Base-by-base conservation (phyloP, 1,140 invertebrate genomes). In the Papilio machaon region DNA sequence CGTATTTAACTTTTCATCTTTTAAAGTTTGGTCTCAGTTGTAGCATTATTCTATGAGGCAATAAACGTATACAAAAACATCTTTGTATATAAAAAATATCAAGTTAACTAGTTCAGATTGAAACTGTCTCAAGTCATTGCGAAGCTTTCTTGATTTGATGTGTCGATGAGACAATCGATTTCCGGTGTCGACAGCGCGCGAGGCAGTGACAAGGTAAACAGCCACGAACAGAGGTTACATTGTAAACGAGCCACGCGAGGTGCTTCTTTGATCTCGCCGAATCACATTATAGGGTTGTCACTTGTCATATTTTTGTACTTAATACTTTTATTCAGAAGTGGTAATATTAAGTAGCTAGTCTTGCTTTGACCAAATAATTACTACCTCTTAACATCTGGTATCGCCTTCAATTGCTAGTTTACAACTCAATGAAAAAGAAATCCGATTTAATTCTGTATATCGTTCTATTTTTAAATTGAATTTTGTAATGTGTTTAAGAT, bases 181-280 rank as follows among this genome's bases (percentile, higher is more conserved):
- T 90, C 90, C 90, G 86, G 79, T 84, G 86, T 80, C 79, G 84
- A 84, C 81, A 80, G 67, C 76, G 54, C 67, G 80, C 82, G 84
- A 89, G 86, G 87, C 89, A 86, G 87, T 83, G 86, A 81, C 83
- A 85, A 79, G 73, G 85, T 88, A 89, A 91, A 91, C 87, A 90
- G 78, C 75, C 79, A 58, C 74, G 80, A 80, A 82, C 85, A 85
- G 80, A 89, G 85, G 87, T 89, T 93, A 92, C 91, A 91, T 89
- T 91, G 91, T 92, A 90, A 89, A 92, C 89, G 82, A 73, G 82
- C 73, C 83, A 84, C 81, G 87, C 85, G 86, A 91, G 91, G 88
- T 92, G 90, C 73, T 81, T 81, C 91, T 94, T 94, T 94, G 92
- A 94, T 92, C 90, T 92, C 80, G 79, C 88, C 89, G 85, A 80